These are phyloP conservation scores for Lasioglossum malachurum DNA, from an alignment of 2,888 invertebrate species.

Conservation along the genomic window DNA sequence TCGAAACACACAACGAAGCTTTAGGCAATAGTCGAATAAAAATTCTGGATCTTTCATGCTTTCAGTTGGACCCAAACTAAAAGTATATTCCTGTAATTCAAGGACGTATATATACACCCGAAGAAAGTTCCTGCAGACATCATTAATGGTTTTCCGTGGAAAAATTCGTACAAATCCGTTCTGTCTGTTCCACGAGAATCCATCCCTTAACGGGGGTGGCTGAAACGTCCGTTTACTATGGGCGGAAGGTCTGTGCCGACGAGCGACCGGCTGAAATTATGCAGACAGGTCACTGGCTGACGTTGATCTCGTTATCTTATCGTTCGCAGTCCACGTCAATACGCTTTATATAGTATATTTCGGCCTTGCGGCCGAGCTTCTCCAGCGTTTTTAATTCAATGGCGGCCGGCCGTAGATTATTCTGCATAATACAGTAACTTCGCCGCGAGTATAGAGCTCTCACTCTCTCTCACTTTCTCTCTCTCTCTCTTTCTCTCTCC, in stretches of 20 bases:
- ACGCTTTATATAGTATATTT: constrained; percentile 42
- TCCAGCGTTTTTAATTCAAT: constrained; percentile 61
- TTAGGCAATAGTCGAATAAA: background rate
- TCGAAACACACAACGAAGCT: background rate
- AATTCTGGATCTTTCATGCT: background rate
- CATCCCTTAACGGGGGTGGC: constrained; percentile 2
- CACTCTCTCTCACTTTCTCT: background rate
- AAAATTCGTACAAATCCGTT: background rate
- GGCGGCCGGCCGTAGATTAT: constrained; percentile 51
- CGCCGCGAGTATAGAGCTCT: constrained; percentile 46
- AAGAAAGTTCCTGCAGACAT: background rate
- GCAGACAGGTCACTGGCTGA: constrained; percentile 50
- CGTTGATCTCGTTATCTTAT: constrained; percentile 61
- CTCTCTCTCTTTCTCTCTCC: background rate
- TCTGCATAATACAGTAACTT: constrained; percentile 60
- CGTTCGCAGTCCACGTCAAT: constrained; percentile 50
- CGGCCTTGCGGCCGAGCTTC: constrained; percentile 23
- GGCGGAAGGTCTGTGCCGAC: constrained; percentile 4
- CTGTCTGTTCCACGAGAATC: background rate
- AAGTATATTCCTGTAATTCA: background rate
- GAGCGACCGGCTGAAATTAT: constrained; percentile 49
- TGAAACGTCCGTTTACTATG: constrained; percentile 14
- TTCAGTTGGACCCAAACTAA: background rate
- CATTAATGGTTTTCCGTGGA: background rate
- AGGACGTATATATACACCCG: background rate